These are phyloP conservation scores for Gnathonemus longibarbis DNA, from an alignment of 2,113 vertebrate species.

Conservation along the genomic window DNA sequence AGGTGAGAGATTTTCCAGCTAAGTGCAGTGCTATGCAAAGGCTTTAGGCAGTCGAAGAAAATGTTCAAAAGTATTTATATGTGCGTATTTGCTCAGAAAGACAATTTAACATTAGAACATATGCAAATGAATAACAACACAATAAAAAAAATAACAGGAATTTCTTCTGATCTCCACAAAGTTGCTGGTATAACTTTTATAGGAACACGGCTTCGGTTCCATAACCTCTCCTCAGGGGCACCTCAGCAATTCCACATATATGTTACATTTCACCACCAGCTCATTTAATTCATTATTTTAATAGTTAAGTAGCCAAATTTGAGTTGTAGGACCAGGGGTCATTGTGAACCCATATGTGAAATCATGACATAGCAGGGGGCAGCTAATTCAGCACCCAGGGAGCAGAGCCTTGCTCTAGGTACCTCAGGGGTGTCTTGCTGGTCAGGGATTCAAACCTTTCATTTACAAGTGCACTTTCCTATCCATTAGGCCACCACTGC, in stretches of 20 bases:
- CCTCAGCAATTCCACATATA: background rate
- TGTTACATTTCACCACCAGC: background rate
- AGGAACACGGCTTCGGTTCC: background rate
- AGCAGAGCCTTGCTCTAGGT: too few species aligned
- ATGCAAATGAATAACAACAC: background rate
- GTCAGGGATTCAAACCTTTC: too few species aligned
- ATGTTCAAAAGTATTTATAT: background rate
- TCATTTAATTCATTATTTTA: background rate
- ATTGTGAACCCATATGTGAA: too few species aligned
- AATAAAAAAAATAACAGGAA: background rate
- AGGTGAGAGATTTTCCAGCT: background rate
- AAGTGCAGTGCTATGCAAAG: background rate
- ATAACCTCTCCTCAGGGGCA: background rate
- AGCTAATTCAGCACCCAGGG: too few species aligned
- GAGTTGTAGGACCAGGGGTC: too few species aligned
- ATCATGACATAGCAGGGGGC: too few species aligned
- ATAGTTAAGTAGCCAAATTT: background rate
- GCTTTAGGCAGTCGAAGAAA: background rate
- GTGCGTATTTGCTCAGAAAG: background rate
- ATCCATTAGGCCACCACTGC: too few species aligned
- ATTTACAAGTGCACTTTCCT: too few species aligned
- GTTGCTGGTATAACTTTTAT: background rate
- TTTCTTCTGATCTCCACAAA: background rate
- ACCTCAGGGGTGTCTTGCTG: too few species aligned
- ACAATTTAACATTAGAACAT: background rate